A percentile compares a stretch with the other conserved stretches of the same genome.
These are phyloP conservation scores for Azemiops feae DNA, from an alignment of 2,113 vertebrate species.

Conservation along the genomic window DNA sequence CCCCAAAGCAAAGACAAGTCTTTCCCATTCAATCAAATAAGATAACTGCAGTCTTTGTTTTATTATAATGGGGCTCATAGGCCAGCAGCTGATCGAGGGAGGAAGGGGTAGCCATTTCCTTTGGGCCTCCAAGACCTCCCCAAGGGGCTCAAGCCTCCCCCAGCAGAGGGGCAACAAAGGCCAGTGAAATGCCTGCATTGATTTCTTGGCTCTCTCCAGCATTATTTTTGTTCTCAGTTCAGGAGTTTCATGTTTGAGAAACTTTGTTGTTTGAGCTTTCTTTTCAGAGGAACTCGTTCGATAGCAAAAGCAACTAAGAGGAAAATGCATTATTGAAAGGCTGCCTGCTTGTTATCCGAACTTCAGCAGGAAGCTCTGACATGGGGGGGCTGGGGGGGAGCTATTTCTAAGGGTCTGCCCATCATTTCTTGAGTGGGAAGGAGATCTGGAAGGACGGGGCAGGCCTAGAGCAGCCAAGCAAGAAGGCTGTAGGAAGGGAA, in stretches of 20 bases:
- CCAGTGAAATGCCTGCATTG: slow-evolving; percentile 62
- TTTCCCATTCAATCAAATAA: not conserved
- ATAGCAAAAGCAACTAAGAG: slow-evolving; percentile 61
- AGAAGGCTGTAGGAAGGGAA: not conserved
- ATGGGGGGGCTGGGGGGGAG: slow-evolving; percentile 27
- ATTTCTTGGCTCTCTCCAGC: slow-evolving; percentile 57
- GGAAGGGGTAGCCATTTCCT: not conserved
- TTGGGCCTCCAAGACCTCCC: not conserved
- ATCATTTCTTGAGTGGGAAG: slow-evolving; percentile 45
- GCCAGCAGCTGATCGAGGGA: accelerated
- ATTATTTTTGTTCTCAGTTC: slow-evolving; percentile 45
- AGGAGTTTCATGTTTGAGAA: slow-evolving; percentile 62
- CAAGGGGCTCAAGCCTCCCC: slow-evolving; percentile 24
- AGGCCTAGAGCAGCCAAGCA: not conserved
- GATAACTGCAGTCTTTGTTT: not conserved
- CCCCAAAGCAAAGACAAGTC: not conserved
- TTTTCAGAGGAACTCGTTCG: slow-evolving; percentile 48
- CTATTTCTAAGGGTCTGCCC: slow-evolving; percentile 66
- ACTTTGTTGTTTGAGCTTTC: slow-evolving; percentile 56
- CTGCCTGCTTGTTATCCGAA: slow-evolving; percentile 69
- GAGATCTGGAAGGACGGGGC: slow-evolving; percentile 19
- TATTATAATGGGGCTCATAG: not conserved
- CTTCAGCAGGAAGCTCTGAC: slow-evolving; percentile 61
- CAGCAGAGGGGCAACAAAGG: slow-evolving; percentile 12
- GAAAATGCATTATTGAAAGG: slow-evolving; percentile 68